Base-by-base conservation (phyloP, 2,113 vertebrate species). In the Sinocyclocheilus anshuiensis region DNA sequence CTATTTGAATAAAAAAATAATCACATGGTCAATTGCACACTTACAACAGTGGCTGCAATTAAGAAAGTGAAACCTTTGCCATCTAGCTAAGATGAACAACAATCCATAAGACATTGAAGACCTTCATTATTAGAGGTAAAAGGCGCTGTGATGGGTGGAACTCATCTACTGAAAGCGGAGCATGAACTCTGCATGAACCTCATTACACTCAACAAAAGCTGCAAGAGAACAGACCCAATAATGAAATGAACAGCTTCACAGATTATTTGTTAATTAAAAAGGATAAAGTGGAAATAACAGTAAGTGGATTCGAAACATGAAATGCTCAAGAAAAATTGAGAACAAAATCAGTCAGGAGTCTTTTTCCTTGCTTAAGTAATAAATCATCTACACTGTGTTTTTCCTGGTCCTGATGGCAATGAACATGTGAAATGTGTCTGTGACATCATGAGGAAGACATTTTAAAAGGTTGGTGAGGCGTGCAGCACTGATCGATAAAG, bases 81-180 rank as follows among this genome's bases (percentile, higher is more conserved):
- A 2, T 33, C 63, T 36, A 22, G 15, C 45, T 69, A 22, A 22
- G 7, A 22, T 18, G 75, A 65, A 65, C 45, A 82, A 36, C 45
- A 71, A 55, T 20, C 42, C 63, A 53, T 50, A 33, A 9, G 65
- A 72, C 22, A 33, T 33, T 33, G 29, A 24, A 55, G 42, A 78
- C 13, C 20, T 72, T 29, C 33, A 78, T 77, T 76, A 71, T 42
- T 16, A n/a, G 53, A 45, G 71, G 61, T 71, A 48, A 69, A 48
- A 36, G 48, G 53, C 24, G 4, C 20, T 59, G 50, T 22, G 53
- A 72, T 69, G n/a, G 20, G 29, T 6, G 11, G 15, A 63, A 42
- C 82, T 88, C 72, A 90, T 88, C 84, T 79, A 39, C 82, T 88
- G 88, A 86, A 86, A 88, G 83, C 81, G 39, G 86, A 81, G 59